Percentiles rank a stretch among this genome's conserved stretches.
These are phyloP conservation scores for Carlito syrichta DNA, from an alignment of 2,113 vertebrate species.

Conservation along the genomic window DNA sequence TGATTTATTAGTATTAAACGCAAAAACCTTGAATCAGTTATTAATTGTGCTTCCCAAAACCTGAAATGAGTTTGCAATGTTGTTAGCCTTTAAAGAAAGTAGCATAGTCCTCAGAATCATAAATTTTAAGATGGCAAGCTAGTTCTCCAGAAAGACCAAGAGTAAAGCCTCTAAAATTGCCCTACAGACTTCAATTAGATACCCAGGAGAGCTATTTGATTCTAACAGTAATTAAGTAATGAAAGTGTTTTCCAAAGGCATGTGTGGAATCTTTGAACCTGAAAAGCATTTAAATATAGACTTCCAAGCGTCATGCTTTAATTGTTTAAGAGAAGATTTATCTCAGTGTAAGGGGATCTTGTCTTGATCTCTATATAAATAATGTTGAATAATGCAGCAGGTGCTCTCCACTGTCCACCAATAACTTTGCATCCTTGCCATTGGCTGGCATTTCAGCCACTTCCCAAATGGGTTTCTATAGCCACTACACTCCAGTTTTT, in stretches of 20 bases:
- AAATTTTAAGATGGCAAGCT: not conserved
- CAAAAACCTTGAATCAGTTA: not conserved
- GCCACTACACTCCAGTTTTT: too few species aligned
- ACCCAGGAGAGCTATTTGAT: not conserved
- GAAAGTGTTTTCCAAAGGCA: not conserved
- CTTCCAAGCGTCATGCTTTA: not conserved
- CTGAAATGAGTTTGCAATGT: not conserved
- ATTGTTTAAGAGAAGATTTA: not conserved
- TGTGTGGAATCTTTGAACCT: not conserved
- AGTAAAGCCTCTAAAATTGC: not conserved
- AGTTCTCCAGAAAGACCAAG: not conserved
- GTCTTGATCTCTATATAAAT: too few species aligned
- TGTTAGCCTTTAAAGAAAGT: not conserved
- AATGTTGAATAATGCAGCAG: accelerated
- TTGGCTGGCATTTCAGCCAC: accelerated
- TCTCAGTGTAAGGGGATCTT: too few species aligned
- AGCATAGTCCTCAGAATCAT: not conserved
- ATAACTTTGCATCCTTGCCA: accelerated
- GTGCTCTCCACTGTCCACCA: not conserved
- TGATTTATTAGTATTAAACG: not conserved
- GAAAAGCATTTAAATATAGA: not conserved
- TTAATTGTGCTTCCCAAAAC: not conserved
- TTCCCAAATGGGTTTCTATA: accelerated
- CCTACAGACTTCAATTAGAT: not conserved
- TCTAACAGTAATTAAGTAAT: not conserved